Evolutionary conservation across 2,888 invertebrate genomes (phyloP).

Genomic region (Nezara viridula): DNA sequence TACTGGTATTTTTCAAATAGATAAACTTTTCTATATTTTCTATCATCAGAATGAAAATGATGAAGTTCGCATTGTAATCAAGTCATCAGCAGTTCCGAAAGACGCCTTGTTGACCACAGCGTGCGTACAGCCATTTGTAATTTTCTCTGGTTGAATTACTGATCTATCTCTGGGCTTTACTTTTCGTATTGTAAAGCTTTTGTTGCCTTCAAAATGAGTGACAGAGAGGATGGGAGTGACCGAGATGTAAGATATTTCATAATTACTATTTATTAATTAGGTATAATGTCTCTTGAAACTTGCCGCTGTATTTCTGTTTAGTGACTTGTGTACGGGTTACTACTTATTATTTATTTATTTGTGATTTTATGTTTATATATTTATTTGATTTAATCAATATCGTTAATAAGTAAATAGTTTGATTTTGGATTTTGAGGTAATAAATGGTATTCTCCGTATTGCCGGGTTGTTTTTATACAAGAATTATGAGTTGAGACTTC

Average conservation of each 20-base stretch:
- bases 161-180: background rate
- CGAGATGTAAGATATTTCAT: slow-evolving; percentile 50
- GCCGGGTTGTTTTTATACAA: too few relatives aligned
- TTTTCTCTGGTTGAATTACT: background rate
- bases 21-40: background rate
- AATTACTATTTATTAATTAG: background rate
- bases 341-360: background rate
- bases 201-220: slow-evolving; percentile 38
- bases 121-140: slow-evolving; percentile 52
- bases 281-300: background rate
- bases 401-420: too few relatives aligned
- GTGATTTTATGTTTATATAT: too few relatives aligned
- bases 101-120: background rate
- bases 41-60: too few relatives aligned
- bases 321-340: background rate
- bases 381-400: too few relatives aligned
- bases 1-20: background rate
- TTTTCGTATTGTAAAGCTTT: background rate
- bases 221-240: slow-evolving; percentile 44
- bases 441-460: too few relatives aligned
- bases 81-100: slow-evolving; percentile 2
- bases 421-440: too few relatives aligned
- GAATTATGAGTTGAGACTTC: too few relatives aligned
- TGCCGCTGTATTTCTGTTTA: background rate
- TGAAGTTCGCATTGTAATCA: background rate